A percentile compares a stretch with the other conserved stretches of the same genome.
Evolutionary conservation across 2,113 vertebrate species (phyloP).

Genomic region (Takifugu flavidus): DNA sequence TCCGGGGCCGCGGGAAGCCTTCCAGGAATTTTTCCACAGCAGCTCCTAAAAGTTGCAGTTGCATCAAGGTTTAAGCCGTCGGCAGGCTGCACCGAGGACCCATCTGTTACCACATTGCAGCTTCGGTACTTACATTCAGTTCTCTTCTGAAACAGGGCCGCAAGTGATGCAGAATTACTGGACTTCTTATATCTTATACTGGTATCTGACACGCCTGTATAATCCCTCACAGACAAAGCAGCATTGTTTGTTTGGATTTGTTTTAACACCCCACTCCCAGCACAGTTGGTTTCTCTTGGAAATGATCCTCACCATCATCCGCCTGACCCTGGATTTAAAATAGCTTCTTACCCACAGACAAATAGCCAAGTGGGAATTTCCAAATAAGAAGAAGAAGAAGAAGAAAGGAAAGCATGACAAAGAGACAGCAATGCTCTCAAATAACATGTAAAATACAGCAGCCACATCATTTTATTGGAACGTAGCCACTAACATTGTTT

Average conservation of each 20-base stretch:
- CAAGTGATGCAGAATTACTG: slow-evolving; percentile 43
- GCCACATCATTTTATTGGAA: not conserved
- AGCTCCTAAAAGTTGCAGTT: slow-evolving; percentile 16
- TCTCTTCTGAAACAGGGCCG: slow-evolving; percentile 31
- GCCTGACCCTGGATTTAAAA: slow-evolving; percentile 56
- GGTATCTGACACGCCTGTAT: slow-evolving; percentile 41
- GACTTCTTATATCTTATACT: slow-evolving; percentile 38
- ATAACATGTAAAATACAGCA: slow-evolving; percentile 18
- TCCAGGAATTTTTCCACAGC: slow-evolving; percentile 34
- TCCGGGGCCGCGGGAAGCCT: slow-evolving; percentile 28
- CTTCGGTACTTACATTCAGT: slow-evolving; percentile 31
- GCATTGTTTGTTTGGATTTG: slow-evolving; percentile 60
- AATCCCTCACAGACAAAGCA: slow-evolving; percentile 43
- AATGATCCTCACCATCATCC: slow-evolving; percentile 41
- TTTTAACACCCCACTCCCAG: slow-evolving; percentile 52
- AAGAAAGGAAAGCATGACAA: not conserved
- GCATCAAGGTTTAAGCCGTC: slow-evolving; percentile 32
- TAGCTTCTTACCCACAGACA: slow-evolving; percentile 46
- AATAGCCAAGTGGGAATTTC: slow-evolving; percentile 42
- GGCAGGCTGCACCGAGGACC: slow-evolving; percentile 33
- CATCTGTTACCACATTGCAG: slow-evolving; percentile 39
- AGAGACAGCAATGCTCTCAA: slow-evolving; percentile 14
- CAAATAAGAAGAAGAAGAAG: slow-evolving; percentile 25
- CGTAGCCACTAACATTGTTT: too few relatives aligned
- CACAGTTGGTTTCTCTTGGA: slow-evolving; percentile 48